Evolutionary conservation across 2,888 invertebrate genomes (phyloP), one percentile per base, ranked within the genome.

Genomic region (Hydrotaea diabolus): DNA sequence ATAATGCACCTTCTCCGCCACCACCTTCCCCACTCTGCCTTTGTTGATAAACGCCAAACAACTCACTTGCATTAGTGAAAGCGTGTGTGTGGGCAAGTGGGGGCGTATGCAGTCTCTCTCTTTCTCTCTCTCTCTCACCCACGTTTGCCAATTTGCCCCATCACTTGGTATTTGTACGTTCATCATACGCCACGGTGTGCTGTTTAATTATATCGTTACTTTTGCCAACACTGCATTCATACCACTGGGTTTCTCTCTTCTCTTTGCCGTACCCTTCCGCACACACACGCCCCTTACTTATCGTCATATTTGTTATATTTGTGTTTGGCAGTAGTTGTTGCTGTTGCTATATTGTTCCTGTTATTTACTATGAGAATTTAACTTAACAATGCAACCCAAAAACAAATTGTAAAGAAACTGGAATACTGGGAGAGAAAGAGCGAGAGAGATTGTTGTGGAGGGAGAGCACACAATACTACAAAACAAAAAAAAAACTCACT

Each of bases 281-380:
- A n/a, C 36, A 46, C 66, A 66, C 43, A 31, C 74, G 23, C 21
- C 55, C 23, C 39, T 23, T 9, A 39, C 21, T 36, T 57, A 39
- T 31, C 31, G 7, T 75, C 55, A 1, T 49, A 23, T 76, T 49
- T 80, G 19, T 66, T 80, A 21, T 66, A 69, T 43, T 59, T 57
- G 43, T 59, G 8, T 11, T 19, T 46, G 15, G 15, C 23, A 46
- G 15, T 49, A 39, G n/a, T 57, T 72, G n/a, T 46, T 46, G 23
- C 19, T 46, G 69, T 69, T 46, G 43, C 46, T 46, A 46, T 15
- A 36, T 77, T 74, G 31, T 36, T 73, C 7, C 64, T 72, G 46
- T 55, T 79, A 75, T 79, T 82, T 82, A 76, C 75, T 46, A 19
- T 79, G 21, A 21, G 39, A 72, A 78, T 82, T 78, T 43, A 75